Conservation (phyloP, 2,797 vertebrate species). For the Gymnothorax javanicus region DNA sequence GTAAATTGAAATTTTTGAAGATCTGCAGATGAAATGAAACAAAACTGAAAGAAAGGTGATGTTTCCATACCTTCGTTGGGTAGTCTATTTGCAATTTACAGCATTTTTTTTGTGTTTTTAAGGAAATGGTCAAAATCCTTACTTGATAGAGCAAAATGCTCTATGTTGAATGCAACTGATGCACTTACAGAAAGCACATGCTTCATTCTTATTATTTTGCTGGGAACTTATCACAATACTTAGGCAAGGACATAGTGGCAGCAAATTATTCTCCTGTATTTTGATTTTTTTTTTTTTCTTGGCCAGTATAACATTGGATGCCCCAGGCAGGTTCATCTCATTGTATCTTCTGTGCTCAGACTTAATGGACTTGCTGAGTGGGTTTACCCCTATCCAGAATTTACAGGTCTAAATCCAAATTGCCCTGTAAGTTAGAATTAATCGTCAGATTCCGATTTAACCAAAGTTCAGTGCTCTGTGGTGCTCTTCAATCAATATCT, state of each 20-base stretch:
- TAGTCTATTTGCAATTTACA: too few relatives aligned
- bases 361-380: slow-evolving; percentile 40
- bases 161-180: background rate
- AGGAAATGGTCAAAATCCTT: background rate
- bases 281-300: background rate
- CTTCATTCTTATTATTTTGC: background rate
- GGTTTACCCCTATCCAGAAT: slow-evolving; percentile 51
- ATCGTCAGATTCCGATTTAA: slow-evolving; percentile 35
- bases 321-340: background rate
- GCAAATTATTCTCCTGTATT: too few relatives aligned
- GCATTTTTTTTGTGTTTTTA: too few relatives aligned
- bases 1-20: too few relatives aligned
- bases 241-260: too few relatives aligned
- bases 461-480: slow-evolving; percentile 49
- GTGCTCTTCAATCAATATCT: slow-evolving; percentile 59
- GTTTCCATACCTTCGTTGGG: too few relatives aligned
- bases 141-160: background rate
- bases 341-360: slow-evolving; percentile 20
- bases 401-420: slow-evolving; percentile 48
- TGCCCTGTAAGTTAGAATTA: slow-evolving; percentile 32
- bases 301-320: background rate
- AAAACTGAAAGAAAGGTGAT: too few relatives aligned
- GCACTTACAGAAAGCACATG: background rate
- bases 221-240: background rate
- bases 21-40: too few relatives aligned